Conservation (phyloP, 2,888 invertebrate species). For the Leucoma salicis region DNA sequence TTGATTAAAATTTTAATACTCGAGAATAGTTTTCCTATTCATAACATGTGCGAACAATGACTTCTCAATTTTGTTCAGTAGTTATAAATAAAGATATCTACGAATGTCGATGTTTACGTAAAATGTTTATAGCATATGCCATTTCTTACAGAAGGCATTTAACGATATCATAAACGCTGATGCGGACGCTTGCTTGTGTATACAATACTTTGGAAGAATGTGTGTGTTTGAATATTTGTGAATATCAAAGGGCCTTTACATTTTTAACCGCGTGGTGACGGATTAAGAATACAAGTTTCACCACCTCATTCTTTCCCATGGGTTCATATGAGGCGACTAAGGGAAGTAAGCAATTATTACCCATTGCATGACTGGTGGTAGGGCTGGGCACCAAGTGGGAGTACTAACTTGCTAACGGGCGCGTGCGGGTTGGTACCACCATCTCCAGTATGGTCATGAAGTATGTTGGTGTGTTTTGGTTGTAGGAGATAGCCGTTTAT, state of each 20-base stretch:
- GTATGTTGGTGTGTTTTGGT: too few species aligned
- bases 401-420: too few species aligned
- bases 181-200: neutral
- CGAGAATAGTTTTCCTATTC: neutral
- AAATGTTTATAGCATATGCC: slow-evolving; percentile 1
- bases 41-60: slow-evolving; percentile 4
- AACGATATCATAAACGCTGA: neutral
- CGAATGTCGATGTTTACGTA: slow-evolving; percentile 5
- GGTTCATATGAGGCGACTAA: too few species aligned
- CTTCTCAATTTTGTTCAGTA: slow-evolving; percentile 2
- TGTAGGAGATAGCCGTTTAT: too few species aligned
- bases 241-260: too few species aligned
- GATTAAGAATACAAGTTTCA: neutral
- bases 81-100: slow-evolving; percentile 6
- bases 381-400: too few species aligned
- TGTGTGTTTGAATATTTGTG: neutral
- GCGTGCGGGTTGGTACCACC: too few species aligned
- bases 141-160: neutral
- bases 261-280: neutral
- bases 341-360: too few species aligned
- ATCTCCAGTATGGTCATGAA: too few species aligned
- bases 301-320: too few species aligned
- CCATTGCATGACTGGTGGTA: too few species aligned
- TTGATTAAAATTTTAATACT: neutral
- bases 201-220: neutral